phyloP scores from a whole-genome alignment of 1,140 invertebrate species.

The Aplysia californica region DNA sequence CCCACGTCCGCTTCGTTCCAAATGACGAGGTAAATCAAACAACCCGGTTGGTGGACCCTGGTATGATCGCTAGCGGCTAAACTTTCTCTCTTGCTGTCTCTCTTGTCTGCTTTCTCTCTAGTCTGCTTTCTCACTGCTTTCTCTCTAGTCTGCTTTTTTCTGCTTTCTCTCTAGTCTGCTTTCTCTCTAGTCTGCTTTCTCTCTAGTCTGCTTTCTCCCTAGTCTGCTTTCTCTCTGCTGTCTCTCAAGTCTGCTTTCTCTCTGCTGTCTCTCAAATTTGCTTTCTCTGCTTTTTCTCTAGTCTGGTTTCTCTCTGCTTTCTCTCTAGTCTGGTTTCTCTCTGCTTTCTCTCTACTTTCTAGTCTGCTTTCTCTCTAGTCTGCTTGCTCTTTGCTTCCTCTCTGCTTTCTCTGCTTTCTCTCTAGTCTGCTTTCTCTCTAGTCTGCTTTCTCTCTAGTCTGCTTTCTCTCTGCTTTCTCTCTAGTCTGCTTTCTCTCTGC shows the following conservation, averaged over 20 bases:
- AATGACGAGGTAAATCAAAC: too few species aligned
- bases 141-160: neutral
- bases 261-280: too few species aligned
- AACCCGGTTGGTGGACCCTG: neutral
- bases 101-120: too few species aligned
- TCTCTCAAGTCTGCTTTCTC: too few species aligned
- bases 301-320: too few species aligned
- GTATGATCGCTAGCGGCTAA: neutral
- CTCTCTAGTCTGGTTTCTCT: neutral
- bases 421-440: constrained; percentile 6
- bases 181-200: too few species aligned
- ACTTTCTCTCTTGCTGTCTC: neutral
- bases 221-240: neutral
- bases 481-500: neutral
- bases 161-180: too few species aligned
- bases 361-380: neutral
- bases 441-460: neutral
- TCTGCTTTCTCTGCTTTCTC: neutral
- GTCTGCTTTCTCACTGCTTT: neutral
- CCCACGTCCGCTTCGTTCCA: neutral
- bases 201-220: too few species aligned
- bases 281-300: too few species aligned
- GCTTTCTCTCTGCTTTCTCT: neutral
- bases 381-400: neutral
- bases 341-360: neutral